Base-by-base conservation (phyloP, 2,797 vertebrate species). In the Chromis chromis region DNA sequence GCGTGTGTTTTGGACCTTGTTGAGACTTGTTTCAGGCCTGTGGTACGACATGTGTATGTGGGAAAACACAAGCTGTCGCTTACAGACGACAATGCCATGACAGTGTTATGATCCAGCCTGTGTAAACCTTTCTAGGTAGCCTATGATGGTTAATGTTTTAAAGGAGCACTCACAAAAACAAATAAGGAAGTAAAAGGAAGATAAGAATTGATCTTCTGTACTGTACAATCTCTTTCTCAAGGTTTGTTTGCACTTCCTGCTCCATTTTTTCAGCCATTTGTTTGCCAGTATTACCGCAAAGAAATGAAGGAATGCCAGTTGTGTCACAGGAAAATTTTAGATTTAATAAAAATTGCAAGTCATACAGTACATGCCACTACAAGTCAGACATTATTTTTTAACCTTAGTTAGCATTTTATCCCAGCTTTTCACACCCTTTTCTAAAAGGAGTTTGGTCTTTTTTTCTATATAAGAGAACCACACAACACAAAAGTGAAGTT, bases 271-370 rank as follows among this genome's bases (percentile, higher is more conserved):
- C 8, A 10, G 2, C 9, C 9, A 36, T 36, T 36, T 49, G 21
- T 49, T 61, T 52, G 4, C 3, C 33, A 57, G 42, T 4, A 50
- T 3, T 55, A 24, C 54, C 22, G 28, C 31, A 12, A 67, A 40
- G 5, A 58, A 65, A 72, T 60, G 1, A 69, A 74, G 0, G 12
- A 64, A 54, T 6, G 0, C 11, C 59, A 76, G 52, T 63, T 19
- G 1, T 5, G 0, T 40, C 28, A 65, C 14, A 69, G 55, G 36
- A 60, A 56, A 65, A 25, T 40, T 16, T 36, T 28, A 44, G 24
- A 58, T 84, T 88, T 88, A 78, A 83, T 88, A 12, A 57, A 82
- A 74, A 64, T 52, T 16, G 24, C 48, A 50, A 73, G 22, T 70
- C 3, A 6, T 63, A 82, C 63, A 84, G 49, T 66, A 70, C 62